phyloP scores from a whole-genome alignment of 2,797 vertebrate species.

The Thunnus albacares region DNA sequence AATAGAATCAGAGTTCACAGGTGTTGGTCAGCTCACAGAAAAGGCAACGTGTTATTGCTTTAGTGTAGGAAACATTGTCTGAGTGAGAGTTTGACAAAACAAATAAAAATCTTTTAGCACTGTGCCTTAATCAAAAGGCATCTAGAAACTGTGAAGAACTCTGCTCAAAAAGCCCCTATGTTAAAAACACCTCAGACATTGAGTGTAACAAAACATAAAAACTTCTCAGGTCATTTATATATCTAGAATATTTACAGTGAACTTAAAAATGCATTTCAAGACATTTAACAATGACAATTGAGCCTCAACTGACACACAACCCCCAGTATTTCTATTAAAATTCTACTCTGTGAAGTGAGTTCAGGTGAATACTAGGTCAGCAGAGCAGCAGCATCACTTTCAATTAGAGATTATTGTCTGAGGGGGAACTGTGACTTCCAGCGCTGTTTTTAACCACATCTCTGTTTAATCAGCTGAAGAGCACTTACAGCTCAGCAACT shows the following conservation, averaged over 20 bases:
- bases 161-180: no score
- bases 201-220: no score
- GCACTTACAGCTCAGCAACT: slow-evolving; percentile 29
- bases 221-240: no score
- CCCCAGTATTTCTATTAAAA: neutral
- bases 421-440: slow-evolving; percentile 35
- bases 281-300: neutral
- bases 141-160: no score
- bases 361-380: slow-evolving; percentile 26
- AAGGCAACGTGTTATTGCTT: neutral
- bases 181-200: no score
- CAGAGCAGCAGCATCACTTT: neutral
- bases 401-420: slow-evolving; percentile 50
- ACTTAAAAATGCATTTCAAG: neutral
- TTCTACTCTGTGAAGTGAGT: neutral
- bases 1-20: neutral
- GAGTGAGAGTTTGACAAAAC: neutral
- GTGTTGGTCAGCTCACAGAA: neutral
- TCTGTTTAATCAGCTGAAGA: slow-evolving; percentile 61
- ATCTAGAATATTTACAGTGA: no score
- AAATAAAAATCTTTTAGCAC: neutral
- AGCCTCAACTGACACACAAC: neutral
- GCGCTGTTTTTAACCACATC: slow-evolving; percentile 46
- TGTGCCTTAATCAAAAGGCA: neutral
- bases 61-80: neutral